phyloP scores from a whole-genome alignment of 2,113 vertebrate species.

The Lagopus muta region DNA sequence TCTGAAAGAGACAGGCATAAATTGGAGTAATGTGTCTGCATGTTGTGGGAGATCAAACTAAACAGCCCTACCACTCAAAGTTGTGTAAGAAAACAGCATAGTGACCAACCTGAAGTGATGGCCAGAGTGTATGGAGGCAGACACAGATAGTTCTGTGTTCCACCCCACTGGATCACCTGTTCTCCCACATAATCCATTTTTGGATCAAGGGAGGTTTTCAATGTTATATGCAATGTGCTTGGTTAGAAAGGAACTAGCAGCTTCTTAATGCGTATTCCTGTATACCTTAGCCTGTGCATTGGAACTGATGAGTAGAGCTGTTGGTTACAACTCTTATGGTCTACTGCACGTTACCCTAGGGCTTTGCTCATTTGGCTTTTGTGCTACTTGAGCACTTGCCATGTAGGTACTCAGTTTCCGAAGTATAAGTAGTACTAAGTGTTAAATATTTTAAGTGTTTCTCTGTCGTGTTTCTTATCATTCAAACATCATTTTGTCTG shows the following conservation, averaged over 20 bases:
- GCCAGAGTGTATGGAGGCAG: background rate
- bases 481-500: background rate
- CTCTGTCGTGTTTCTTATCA: background rate
- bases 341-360: background rate
- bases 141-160: background rate
- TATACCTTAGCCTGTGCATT: background rate
- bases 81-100: background rate
- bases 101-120: background rate
- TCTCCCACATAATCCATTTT: background rate
- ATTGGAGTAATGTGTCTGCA: accelerated
- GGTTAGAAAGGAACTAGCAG: background rate
- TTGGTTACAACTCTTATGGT: background rate
- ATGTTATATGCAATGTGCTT: background rate
- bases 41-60: background rate
- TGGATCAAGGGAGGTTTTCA: background rate
- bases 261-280: background rate
- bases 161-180: background rate
- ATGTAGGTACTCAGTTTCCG: background rate
- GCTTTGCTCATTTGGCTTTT: background rate
- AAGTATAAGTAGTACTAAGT: background rate
- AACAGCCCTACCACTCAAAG: background rate
- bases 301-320: background rate
- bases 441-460: background rate
- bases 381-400: background rate
- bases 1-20: background rate